Conservation (phyloP, 2,888 invertebrate species). For the Coecobrya sp. region DNA sequence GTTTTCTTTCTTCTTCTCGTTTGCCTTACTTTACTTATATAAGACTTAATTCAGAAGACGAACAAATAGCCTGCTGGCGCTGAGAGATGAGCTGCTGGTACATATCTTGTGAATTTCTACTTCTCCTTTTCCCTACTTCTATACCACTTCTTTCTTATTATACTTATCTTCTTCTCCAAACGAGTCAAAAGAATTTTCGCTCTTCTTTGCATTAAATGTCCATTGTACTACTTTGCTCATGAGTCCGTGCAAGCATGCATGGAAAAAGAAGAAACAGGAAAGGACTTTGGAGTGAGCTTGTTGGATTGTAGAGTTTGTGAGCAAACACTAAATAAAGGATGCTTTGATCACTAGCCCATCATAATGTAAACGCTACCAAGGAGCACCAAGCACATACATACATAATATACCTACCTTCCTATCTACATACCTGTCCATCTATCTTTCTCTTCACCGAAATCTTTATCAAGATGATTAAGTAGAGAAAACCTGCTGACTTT, state of each 20-base stretch:
- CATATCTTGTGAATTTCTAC: conserved; percentile 5
- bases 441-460: not conserved
- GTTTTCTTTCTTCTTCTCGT: conserved; percentile 25
- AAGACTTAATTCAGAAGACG: not conserved
- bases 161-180: conserved; percentile 45
- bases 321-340: not conserved
- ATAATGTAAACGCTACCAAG: conserved; percentile 26
- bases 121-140: not conserved
- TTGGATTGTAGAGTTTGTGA: conserved; percentile 3
- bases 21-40: not conserved
- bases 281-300: not conserved
- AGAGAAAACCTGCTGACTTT: conserved; percentile 40
- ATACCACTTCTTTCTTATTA: conserved; percentile 21
- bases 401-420: not conserved
- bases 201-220: conserved; percentile 21
- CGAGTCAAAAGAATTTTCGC: conserved; percentile 54
- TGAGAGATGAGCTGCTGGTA: not conserved
- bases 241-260: conserved; percentile 22
- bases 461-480: conserved; percentile 53
- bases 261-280: not conserved
- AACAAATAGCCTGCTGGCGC: conserved; percentile 18
- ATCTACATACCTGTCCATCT: not conserved
- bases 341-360: conserved; percentile 62
- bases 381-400: not conserved
- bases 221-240: conserved; percentile 42